phyloP scores from a whole-genome alignment of 1,140 invertebrate species.

The Aphelenchoides avenae region DNA sequence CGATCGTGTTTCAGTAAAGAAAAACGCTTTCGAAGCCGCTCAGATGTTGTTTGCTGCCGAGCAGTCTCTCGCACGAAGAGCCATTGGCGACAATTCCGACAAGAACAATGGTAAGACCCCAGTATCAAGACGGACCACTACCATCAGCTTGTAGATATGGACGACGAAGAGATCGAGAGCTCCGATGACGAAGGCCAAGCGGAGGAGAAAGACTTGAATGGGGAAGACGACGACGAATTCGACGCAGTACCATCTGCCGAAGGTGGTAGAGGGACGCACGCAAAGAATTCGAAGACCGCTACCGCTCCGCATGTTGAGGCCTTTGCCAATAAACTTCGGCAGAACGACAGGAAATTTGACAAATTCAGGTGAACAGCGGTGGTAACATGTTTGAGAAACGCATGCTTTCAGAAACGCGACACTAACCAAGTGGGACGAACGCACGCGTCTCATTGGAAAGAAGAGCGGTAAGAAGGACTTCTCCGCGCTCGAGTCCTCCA shows the following conservation, averaged over 20 bases:
- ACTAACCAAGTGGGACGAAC: slow-evolving; percentile 36
- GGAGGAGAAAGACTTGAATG: neutral
- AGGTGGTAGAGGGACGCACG: slow-evolving; percentile 2
- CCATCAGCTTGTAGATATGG: no score
- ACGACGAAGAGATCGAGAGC: slow-evolving; percentile 17
- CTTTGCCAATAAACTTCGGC: neutral
- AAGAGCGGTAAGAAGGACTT: slow-evolving; percentile 31
- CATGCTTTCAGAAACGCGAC: slow-evolving; percentile 11
- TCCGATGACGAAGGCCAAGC: slow-evolving; percentile 16
- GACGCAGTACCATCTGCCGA: neutral
- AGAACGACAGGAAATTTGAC: neutral
- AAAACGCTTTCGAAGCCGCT: neutral
- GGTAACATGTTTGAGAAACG: neutral
- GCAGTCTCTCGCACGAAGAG: neutral
- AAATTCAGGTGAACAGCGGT: neutral
- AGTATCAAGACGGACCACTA: no score
- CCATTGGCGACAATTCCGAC: neutral
- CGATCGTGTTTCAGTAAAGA: neutral
- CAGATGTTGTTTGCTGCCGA: no score
- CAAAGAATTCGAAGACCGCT: neutral
- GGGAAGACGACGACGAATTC: slow-evolving; percentile 6
- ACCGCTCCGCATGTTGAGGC: no score
- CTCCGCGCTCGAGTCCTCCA: slow-evolving; percentile 19
- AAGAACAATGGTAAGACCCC: slow-evolving; percentile 3
- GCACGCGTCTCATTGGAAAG: slow-evolving; percentile 29